These are phyloP conservation scores for Micronycteris hirsuta DNA, from an alignment of 2,113 vertebrate genomes.

Conservation along the genomic window DNA sequence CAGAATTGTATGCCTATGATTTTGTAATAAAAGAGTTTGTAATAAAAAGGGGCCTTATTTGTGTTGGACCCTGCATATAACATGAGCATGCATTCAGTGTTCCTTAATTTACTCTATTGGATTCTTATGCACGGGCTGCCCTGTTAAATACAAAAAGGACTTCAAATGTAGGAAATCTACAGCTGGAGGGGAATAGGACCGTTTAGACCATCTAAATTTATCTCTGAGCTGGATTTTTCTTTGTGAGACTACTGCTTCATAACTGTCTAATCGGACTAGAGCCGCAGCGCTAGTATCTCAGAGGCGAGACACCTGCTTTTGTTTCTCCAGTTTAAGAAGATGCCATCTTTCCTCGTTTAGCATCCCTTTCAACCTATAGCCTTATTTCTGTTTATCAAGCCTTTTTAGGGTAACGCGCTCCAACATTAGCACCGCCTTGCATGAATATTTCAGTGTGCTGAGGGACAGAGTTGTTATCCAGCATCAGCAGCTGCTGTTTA, in stretches of 20 bases:
- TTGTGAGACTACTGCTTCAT: conserved; percentile 16
- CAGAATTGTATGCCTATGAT: no score
- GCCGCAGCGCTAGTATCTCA: neutral
- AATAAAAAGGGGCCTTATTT: no score
- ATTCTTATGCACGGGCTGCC: neutral
- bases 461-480: conserved; percentile 41
- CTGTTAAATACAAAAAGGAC: conserved; percentile 27
- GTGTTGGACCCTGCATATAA: neutral
- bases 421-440: neutral
- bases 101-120: neutral
- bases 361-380: neutral
- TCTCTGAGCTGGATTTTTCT: conserved; percentile 18
- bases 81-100: neutral
- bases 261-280: neutral
- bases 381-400: conserved; percentile 35
- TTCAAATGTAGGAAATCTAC: neutral
- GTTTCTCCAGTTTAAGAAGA: conserved; percentile 37
- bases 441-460: conserved; percentile 41
- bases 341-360: conserved; percentile 36
- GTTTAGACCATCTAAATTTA: neutral
- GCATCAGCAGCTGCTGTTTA: conserved; percentile 50
- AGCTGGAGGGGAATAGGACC: neutral
- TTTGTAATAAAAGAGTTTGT: no score
- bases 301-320: neutral
- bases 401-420: neutral